Base-by-base conservation (phyloP, 2,113 vertebrate species). In the Geococcyx californianus region DNA sequence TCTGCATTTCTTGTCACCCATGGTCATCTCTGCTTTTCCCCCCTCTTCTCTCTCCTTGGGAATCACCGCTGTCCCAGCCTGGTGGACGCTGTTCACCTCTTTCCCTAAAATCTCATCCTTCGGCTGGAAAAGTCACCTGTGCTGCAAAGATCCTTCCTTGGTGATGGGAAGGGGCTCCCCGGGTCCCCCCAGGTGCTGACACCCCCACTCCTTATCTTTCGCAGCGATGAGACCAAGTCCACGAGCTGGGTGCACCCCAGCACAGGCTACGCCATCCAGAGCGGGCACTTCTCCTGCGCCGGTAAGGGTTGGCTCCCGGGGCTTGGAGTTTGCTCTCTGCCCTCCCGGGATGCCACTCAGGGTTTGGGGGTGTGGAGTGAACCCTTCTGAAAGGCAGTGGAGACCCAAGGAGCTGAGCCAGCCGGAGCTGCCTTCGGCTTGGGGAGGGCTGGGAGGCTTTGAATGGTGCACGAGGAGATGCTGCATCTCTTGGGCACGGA, bases 171-270 rank as follows among this genome's bases (percentile, higher is more conserved):
- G 56, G 52, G 51, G 64, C 2, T n/a, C 26, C 56, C 34, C 1
- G 29, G 20, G 13, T 14, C 28, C 36, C 42, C 6, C 0, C 1
- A 9, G 36, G 44, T 21, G 58, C 83, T 94, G 89, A 96, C 63
- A 16, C 31, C 59, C 3, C 45, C 42, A 4, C 63, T 77, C 59
- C 11, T 77, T 74, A 21, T 93, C 54, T 94, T 88, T 59, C 13
- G 0, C 75, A 98, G 98, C 13, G 98, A 98, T 23, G 98, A 98
- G 86, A 98, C 97, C 38, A 97, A 97, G 83, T 97, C 97, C 54
- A 98, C 98, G 13, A 97, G 97, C 66, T 98, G 98, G 98, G 59
- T 97, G 44, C 97, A 98, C 68, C 98, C 98, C 1, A 42, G 94
- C 25, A 97, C 88, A 0, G 93, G 93, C 26, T 92, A 89, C 47